These are phyloP conservation scores for Eidolon dupreanum DNA, from an alignment of 2,797 vertebrate species.

Conservation along the genomic window DNA sequence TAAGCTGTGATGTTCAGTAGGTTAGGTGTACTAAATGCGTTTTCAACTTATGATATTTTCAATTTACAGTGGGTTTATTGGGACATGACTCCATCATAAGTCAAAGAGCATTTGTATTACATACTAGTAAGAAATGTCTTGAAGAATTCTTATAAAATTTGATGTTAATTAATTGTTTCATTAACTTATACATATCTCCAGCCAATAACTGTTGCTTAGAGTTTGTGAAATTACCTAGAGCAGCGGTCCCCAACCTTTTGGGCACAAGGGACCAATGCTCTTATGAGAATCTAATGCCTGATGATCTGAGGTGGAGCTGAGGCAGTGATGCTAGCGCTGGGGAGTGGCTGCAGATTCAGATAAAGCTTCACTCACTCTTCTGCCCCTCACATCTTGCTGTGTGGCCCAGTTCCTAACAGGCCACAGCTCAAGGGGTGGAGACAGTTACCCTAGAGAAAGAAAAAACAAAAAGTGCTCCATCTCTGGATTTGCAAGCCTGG, in stretches of 20 bases:
- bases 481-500: not conserved
- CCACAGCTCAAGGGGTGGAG: too few species aligned
- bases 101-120: not conserved
- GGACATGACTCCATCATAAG: not conserved
- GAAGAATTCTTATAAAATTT: not conserved
- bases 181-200: not conserved
- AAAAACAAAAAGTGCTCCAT: rapidly evolving
- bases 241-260: too few species aligned
- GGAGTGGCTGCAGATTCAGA: too few species aligned
- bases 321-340: too few species aligned
- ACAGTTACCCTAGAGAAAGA: not conserved
- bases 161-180: not conserved
- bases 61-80: not conserved
- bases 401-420: too few species aligned
- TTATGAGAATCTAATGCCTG: too few species aligned
- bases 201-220: not conserved
- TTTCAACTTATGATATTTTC: not conserved
- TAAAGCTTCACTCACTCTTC: too few species aligned
- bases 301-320: too few species aligned
- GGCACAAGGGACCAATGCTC: too few species aligned
- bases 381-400: too few species aligned
- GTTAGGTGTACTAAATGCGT: not conserved
- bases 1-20: not conserved
- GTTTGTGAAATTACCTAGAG: not conserved
- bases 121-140: not conserved